Conservation (phyloP, 2,888 invertebrate genomes). For the Encarsia formosa region DNA sequence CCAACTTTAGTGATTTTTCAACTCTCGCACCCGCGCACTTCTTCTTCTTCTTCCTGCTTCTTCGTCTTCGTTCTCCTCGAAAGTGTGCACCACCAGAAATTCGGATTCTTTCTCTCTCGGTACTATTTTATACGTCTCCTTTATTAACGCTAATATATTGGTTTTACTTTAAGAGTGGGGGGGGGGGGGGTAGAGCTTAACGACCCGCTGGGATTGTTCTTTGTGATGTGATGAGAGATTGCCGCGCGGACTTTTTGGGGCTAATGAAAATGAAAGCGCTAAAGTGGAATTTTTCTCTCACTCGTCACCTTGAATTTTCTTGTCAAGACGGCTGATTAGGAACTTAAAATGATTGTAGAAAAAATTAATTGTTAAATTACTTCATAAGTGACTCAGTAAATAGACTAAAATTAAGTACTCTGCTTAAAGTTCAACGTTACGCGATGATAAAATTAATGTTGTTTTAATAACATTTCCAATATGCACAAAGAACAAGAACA, state of each 20-base stretch:
- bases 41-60: not conserved
- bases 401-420: no score
- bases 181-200: not conserved
- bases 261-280: slow-evolving; percentile 11
- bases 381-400: no score
- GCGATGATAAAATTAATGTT: no score
- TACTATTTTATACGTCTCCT: not conserved
- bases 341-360: no score
- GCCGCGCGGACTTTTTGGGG: not conserved
- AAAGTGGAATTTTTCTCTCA: not conserved
- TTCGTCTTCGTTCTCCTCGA: no score
- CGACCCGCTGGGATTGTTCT: slow-evolving; percentile 1
- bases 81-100: slow-evolving; percentile 17
- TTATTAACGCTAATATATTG: slow-evolving; percentile 22
- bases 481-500: no score
- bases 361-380: no score
- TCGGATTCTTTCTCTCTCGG: slow-evolving; percentile 2
- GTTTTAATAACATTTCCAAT: no score
- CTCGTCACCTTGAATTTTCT: not conserved
- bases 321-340: not conserved
- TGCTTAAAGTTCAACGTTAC: no score
- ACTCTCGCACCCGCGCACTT: slow-evolving; percentile 5
- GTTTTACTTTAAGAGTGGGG: not conserved
- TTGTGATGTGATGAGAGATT: not conserved
- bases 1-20: slow-evolving; percentile 38